A percentile compares a stretch with the other conserved stretches of the same genome.
phyloP scores from a whole-genome alignment of 2,888 invertebrate genomes.

The Cheiracanthium punctorium region DNA sequence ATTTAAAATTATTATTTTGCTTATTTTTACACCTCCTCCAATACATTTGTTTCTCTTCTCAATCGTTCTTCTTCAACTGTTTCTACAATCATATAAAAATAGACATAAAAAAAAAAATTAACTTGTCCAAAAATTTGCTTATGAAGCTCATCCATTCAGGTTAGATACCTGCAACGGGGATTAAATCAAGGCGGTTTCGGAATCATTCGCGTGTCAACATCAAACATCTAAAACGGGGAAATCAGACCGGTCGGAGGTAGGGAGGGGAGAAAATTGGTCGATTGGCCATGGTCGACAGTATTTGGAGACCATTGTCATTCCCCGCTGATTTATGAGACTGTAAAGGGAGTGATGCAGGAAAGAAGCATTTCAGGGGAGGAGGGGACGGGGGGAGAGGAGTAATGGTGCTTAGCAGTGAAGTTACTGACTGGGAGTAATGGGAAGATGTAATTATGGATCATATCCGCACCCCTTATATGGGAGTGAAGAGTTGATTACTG shows the following conservation, averaged over 20 bases:
- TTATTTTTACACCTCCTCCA: too few relatives aligned
- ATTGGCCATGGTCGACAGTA: constrained; percentile 33
- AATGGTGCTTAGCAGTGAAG: constrained; percentile 60
- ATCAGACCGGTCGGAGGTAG: background rate
- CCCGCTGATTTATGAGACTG: constrained; percentile 57
- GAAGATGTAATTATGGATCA: constrained; percentile 60
- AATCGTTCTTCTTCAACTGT: too few relatives aligned
- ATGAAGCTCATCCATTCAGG: too few relatives aligned
- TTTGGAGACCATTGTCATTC: constrained; percentile 55
- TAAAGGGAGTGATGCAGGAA: constrained; percentile 58
- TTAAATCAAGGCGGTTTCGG: constrained; percentile 38
- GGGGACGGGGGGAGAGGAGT: background rate
- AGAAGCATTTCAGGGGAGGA: constrained; percentile 24
- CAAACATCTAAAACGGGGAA: constrained; percentile 41
- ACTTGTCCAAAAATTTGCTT: too few relatives aligned
- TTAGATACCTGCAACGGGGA: background rate
- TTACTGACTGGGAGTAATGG: constrained; percentile 16
- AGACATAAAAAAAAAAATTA: too few relatives aligned
- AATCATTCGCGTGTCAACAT: constrained; percentile 48
- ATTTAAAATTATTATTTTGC: too few relatives aligned
- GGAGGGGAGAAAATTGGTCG: constrained; percentile 35
- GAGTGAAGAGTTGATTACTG: constrained; percentile 13
- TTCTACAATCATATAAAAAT: too few relatives aligned
- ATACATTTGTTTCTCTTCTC: too few relatives aligned
- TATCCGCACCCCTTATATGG: constrained; percentile 9